Evolutionary conservation across 2,888 invertebrate species (phyloP).

Genomic region (Orthosia cruda): DNA sequence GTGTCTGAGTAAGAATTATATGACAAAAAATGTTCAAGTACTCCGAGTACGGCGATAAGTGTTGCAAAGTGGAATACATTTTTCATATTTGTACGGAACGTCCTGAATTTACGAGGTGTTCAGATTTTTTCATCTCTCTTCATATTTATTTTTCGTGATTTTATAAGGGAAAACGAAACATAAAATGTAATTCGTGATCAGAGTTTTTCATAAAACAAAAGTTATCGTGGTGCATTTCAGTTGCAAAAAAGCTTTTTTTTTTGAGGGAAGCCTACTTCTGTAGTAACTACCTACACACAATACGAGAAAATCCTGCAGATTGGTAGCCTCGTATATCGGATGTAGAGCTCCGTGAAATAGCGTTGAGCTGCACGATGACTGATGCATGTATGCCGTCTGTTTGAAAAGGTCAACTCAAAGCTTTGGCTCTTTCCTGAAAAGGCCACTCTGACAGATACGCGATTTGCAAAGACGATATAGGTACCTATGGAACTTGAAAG

Average conservation of each 20-base stretch:
- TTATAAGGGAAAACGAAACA: not conserved
- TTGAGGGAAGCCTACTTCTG: not conserved
- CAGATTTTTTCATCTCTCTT: slow-evolving; percentile 27
- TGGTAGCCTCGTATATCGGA: not conserved
- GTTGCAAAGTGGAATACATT: slow-evolving; percentile 60
- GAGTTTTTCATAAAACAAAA: not conserved
- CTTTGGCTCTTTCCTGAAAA: slow-evolving; percentile 6
- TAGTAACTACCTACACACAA: not conserved
- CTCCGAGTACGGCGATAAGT: slow-evolving; percentile 45
- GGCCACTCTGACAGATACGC: not conserved
- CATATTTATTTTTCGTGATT: slow-evolving; percentile 16
- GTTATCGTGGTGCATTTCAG: not conserved
- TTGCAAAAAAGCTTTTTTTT: not conserved
- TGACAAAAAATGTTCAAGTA: slow-evolving; percentile 47
- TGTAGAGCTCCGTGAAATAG: not conserved
- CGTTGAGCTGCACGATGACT: not conserved
- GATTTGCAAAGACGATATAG: not conserved
- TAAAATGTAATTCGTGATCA: not conserved
- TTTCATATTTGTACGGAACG: slow-evolving; percentile 55
- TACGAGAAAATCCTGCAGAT: not conserved
- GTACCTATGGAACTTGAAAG: no score
- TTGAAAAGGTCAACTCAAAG: not conserved
- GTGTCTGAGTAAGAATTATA: slow-evolving; percentile 53
- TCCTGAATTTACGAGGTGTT: slow-evolving; percentile 45
- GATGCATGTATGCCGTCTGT: not conserved